phyloP scores from a whole-genome alignment of 2,113 vertebrate species.

The Catharus minimus region DNA sequence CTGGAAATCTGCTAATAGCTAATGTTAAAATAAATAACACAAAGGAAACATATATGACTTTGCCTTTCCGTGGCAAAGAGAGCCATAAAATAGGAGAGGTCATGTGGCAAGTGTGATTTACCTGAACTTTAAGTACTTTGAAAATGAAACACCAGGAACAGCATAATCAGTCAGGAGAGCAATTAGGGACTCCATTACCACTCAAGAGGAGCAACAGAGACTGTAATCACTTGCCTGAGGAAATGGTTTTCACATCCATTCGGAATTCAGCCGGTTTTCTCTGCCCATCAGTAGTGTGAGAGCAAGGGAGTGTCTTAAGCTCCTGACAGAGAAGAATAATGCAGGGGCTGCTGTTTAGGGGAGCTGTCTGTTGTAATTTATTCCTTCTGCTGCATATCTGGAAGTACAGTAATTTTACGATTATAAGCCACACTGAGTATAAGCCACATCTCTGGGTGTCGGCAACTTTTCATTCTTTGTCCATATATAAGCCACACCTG shows the following conservation, averaged over 20 bases:
- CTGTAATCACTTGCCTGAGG: constrained; percentile 54
- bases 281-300: neutral
- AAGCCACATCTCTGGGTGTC: no score
- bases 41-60: neutral
- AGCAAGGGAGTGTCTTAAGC: neutral
- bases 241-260: constrained; percentile 31
- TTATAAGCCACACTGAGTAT: no score
- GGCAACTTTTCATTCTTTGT: no score
- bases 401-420: neutral
- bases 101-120: constrained; percentile 56
- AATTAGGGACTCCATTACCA: constrained; percentile 63
- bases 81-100: constrained; percentile 43
- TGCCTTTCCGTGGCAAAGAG: neutral
- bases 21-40: neutral
- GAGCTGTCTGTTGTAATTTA: neutral
- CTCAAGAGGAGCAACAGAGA: constrained; percentile 49
- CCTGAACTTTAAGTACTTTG: constrained; percentile 52
- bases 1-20: neutral
- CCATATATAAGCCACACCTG: no score
- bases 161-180: constrained; percentile 60
- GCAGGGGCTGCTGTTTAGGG: neutral
- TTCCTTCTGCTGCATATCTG: neutral
- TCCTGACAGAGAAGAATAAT: constrained; percentile 12
- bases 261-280: neutral
- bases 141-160: constrained; percentile 67